Evolutionary conservation across 1,140 invertebrate genomes (phyloP).

Genomic region (Melitaea cinxia): DNA sequence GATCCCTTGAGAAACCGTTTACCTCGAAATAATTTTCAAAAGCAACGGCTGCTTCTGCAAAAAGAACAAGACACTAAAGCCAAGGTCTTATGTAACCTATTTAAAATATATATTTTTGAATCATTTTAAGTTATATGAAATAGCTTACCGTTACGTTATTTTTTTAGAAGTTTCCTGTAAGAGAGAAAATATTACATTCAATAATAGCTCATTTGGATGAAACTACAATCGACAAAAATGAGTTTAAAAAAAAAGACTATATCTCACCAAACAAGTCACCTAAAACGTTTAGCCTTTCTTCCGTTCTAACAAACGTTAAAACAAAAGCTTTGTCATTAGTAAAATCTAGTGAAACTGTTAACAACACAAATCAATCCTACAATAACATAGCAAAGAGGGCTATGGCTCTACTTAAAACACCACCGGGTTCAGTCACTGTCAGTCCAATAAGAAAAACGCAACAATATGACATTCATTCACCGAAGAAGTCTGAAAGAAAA

Average conservation of each 20-base stretch:
- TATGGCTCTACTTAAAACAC: slow-evolving; percentile 57
- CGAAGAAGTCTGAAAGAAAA: slow-evolving; percentile 13
- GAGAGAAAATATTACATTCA: slow-evolving; percentile 76
- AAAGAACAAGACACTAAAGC: slow-evolving; percentile 79
- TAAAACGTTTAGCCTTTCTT: slow-evolving; percentile 65
- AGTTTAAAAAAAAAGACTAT: slow-evolving; percentile 37
- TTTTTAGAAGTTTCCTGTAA: slow-evolving; percentile 79
- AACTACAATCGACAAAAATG: slow-evolving; percentile 50
- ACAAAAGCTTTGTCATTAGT: slow-evolving; percentile 81
- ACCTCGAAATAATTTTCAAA: slow-evolving; percentile 75
- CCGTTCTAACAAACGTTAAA: slow-evolving; percentile 79
- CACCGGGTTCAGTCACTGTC: slow-evolving; percentile 54
- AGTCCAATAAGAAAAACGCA: slow-evolving; percentile 44
- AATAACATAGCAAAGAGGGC: slow-evolving; percentile 57
- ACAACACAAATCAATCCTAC: slow-evolving; percentile 42
- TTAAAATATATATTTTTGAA: neutral
- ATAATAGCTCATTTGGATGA: slow-evolving; percentile 79
- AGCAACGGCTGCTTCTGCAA: slow-evolving; percentile 78
- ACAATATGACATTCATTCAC: slow-evolving; percentile 6
- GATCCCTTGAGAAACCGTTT: slow-evolving; percentile 82
- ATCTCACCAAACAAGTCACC: slow-evolving; percentile 49
- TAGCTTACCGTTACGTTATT: too few species aligned
- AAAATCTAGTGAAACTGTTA: slow-evolving; percentile 65
- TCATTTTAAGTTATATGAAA: too few species aligned
- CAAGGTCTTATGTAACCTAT: slow-evolving; percentile 67